Evolutionary conservation across 2,888 invertebrate species (phyloP).

Genomic region (Latrodectus hesperus): DNA sequence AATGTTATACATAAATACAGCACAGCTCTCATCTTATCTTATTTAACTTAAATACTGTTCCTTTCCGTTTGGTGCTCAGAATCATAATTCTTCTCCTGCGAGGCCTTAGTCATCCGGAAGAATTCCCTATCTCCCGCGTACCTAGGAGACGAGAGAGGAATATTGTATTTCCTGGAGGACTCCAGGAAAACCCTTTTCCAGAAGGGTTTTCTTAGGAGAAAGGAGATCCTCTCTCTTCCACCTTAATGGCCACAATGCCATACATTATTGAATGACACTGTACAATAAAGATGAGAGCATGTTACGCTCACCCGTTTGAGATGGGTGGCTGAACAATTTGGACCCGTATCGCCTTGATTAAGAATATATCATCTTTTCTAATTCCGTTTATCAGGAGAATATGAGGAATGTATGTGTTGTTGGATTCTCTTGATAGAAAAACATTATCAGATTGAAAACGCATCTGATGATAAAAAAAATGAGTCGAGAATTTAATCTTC

Average conservation of each 20-base stretch:
- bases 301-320: background rate
- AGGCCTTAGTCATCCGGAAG: background rate
- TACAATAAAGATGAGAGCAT: background rate
- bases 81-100: no score
- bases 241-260: constrained; percentile 2
- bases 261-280: background rate
- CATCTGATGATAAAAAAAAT: no score
- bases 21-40: no score
- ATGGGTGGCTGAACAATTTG: background rate
- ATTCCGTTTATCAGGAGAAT: constrained; percentile 31
- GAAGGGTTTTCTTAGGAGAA: background rate
- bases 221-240: background rate
- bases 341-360: constrained; percentile 19
- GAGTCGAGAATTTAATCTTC: no score
- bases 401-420: background rate
- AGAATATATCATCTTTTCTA: constrained; percentile 35
- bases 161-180: background rate
- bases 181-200: background rate
- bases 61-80: no score
- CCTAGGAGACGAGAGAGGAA: background rate
- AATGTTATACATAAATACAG: no score
- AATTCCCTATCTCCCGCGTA: background rate
- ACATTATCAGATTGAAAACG: no score
- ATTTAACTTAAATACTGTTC: no score
- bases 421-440: no score